These are phyloP conservation scores for Cistogaster globosa DNA, from an alignment of 2,888 invertebrate genomes.

Conservation along the genomic window DNA sequence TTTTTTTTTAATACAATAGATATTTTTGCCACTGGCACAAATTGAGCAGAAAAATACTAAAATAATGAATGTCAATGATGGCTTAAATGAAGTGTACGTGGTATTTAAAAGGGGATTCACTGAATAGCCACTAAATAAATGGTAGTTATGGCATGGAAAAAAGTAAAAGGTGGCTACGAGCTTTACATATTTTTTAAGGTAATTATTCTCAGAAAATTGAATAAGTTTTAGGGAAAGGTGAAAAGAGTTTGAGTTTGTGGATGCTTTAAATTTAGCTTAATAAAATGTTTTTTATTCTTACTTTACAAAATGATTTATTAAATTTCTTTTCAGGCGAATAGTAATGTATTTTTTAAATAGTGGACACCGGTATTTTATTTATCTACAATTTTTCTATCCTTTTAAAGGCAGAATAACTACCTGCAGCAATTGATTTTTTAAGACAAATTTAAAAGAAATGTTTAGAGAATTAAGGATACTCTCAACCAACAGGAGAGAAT, in stretches of 20 bases:
- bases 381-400: too few relatives aligned
- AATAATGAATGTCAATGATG: slow-evolving; percentile 76
- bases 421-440: too few relatives aligned
- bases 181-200: slow-evolving; percentile 75
- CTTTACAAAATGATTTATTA: too few relatives aligned
- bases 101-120: slow-evolving; percentile 46
- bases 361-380: too few relatives aligned
- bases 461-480: too few relatives aligned
- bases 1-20: slow-evolving; percentile 10
- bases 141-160: background rate
- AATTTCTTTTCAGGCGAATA: too few relatives aligned
- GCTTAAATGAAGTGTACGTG: slow-evolving; percentile 71
- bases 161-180: slow-evolving; percentile 59
- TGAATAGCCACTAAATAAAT: slow-evolving; percentile 55
- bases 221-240: background rate
- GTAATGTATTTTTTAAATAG: too few relatives aligned
- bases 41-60: slow-evolving; percentile 81
- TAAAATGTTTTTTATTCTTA: too few relatives aligned
- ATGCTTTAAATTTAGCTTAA: background rate
- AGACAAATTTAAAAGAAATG: too few relatives aligned
- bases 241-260: background rate
- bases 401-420: too few relatives aligned
- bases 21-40: slow-evolving; percentile 77
- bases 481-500: too few relatives aligned
- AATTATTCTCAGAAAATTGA: slow-evolving; percentile 75